Base-by-base conservation (phyloP, 1,140 invertebrate genomes). In the Harpegnathos saltator region DNA sequence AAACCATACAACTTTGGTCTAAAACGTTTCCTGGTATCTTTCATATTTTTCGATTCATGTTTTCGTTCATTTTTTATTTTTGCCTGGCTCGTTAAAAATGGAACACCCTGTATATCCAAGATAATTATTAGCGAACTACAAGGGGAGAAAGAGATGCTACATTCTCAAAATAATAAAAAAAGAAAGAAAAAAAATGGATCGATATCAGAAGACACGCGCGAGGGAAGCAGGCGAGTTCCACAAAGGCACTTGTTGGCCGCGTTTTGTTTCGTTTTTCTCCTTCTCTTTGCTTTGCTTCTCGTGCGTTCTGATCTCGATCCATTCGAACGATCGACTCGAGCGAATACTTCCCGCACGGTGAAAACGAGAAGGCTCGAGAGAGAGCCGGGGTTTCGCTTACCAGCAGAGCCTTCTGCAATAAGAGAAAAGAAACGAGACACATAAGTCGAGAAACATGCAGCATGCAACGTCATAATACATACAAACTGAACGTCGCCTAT, bases 401-500 rank as follows among this genome's bases (percentile, higher is more conserved):
- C 93, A 92, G 82, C 85, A 91, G 88, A 88, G 91, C 91, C 93
- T 91, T 94, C 93, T 94, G 92, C 65, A 84, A 86, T 69, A 75
- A 83, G 26, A 63, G 65, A 82, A 90, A 89, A 91, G 12, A 12
- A 12, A 19, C 33, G 59, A 90, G 77, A 90, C 19, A 90, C 82
- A 74, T 81, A 86, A 88, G 91, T 92, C 84, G 89, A 89, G 87
- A 91, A 80, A 89, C 93, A 93, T 94, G 92, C 93, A 63, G 68
- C 93, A 93, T 94, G 92, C 93, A 91, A 87, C 86, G 29, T 91
- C 85, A 90, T 92, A n/a, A 93, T 94, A 94, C 93, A 94, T 94
- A 94, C 93, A 94, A 94, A 89, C 91, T 92, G 87, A 92, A 93
- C 85, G 93, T 94, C 93, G 91, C 91, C 90, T 93, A 94, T 94